Evolutionary conservation across 2,888 invertebrate genomes (phyloP), one percentile per base, ranked within the genome.

Genomic region (Andrena flavipes): DNA sequence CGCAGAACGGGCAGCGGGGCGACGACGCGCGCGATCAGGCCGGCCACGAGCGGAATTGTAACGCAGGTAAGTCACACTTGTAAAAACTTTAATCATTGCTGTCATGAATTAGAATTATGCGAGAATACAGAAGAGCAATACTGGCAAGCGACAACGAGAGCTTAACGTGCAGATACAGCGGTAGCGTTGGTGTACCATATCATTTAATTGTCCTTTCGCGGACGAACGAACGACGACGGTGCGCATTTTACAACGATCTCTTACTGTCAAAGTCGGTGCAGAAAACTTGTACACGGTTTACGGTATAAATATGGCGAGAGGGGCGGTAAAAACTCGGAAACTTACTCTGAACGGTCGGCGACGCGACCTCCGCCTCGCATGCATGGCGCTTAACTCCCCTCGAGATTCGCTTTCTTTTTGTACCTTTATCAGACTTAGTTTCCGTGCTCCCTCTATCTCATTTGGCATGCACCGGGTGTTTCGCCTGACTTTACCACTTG

Each of bases 111-210:
- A 88, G 89, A 90, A 91, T 92, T 91, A 91, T 90, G 91, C 91
- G 88, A 90, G 91, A 92, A 90, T 91, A 93, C 90, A 92, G 90
- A 89, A 91, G 91, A 92, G 92, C 92, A 92, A 93, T 93, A 92
- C 91, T 92, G 92, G 91, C 90, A 92, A 92, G 92, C 93, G 91
- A 92, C 92, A 89, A 91, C 91, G 89, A 92, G 89, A 92, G 88
- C 89, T 90, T 90, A 87, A 87, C 89, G 90, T 92, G 92, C 91
- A 92, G 90, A 92, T 91, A 93, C 90, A 92, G 91, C 90, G 88
- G 90, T 91, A 91, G 91, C 91, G 83, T 91, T 90, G 90, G 90
- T 91, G 90, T 91, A 91, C 88, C 82, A 89, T 91, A 85, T 88
- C 77, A 70, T 88, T 82, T 42, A 59, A 64, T 80, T 73, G 77